phyloP scores from a whole-genome alignment of 1,140 invertebrate genomes.

The Drosophila subobscura region DNA sequence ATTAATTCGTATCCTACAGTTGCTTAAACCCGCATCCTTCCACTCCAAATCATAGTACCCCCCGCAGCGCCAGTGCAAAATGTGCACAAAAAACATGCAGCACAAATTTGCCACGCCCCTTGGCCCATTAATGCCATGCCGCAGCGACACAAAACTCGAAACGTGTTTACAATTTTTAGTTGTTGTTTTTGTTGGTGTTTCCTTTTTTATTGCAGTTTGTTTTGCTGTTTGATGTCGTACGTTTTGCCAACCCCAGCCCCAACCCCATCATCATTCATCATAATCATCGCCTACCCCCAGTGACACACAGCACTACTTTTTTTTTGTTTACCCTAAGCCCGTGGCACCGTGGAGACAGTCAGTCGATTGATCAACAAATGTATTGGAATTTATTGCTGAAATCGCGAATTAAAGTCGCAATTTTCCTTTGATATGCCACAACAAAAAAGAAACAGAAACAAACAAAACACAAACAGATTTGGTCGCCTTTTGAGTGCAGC shows the following conservation, averaged over 20 bases:
- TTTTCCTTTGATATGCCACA: slow-evolving; percentile 8
- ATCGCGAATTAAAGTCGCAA: neutral
- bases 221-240: slow-evolving; percentile 34
- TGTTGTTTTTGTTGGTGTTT: slow-evolving; percentile 18
- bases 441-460: slow-evolving; percentile 1
- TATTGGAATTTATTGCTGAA: slow-evolving; percentile 15
- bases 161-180: slow-evolving; percentile 72
- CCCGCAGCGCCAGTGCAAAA: too few relatives aligned
- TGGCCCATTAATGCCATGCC: slow-evolving; percentile 42
- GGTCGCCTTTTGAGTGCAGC: neutral
- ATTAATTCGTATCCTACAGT: too few relatives aligned
- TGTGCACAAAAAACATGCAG: neutral
- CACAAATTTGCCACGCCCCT: slow-evolving; percentile 39
- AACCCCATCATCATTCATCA: slow-evolving; percentile 29
- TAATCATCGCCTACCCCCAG: slow-evolving; percentile 16
- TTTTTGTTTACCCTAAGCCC: too few relatives aligned
- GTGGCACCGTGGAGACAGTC: too few relatives aligned
- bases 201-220: slow-evolving; percentile 37
- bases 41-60: too few relatives aligned
- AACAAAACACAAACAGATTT: too few relatives aligned
- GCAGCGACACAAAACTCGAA: slow-evolving; percentile 30
- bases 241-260: slow-evolving; percentile 20
- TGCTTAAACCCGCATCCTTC: too few relatives aligned
- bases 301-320: slow-evolving; percentile 1
- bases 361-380: slow-evolving; percentile 29